Base-by-base conservation (phyloP, 2,797 vertebrate genomes). In the Tokudaia muenninki region DNA sequence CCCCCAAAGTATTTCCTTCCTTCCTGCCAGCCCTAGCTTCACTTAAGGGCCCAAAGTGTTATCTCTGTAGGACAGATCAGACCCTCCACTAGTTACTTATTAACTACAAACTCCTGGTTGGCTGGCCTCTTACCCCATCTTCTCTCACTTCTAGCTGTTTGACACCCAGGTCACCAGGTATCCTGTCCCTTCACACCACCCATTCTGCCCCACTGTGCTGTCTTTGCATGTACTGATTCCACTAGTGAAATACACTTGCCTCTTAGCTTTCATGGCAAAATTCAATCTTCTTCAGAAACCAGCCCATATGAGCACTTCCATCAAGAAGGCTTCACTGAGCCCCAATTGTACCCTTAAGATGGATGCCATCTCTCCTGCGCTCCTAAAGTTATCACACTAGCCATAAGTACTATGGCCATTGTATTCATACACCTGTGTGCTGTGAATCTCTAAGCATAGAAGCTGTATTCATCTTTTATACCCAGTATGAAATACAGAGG, bases 211-310 rank as follows among this genome's bases (percentile, higher is more conserved):
- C 41, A 41, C 63, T n/a, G 55, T 59, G 61, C 21, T 86, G 34
- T 55, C 74, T 74, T 87, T 75, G 50, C 2, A 84, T 55, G 72
- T 7, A 7, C 31, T 70, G 70, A 77, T 19, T 77, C 29, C 72
- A 84, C 57, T 50, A 41, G 21, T 26, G 31, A 70, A 72, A 72
- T 37, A 87, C 16, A 52, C 78, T n/a, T 4, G 8, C 29, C 50
- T 10, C 57, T 67, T 26, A 72, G 31, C 52, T 63, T 87, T 63
- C 55, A 74, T 19, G n/a, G 41, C 6, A 97, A 79, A 91, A 31
- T 83, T 61, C 57, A 91, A 65, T 61, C 52, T 87, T 83, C 41
- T 83, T 95, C 74, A 94, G 50, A 63, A 89, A 24, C 82, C 63
- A 87, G 80, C 17, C 21, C 63, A 31, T 11, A 44, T 67, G 2